Base-by-base conservation (phyloP, 2,797 vertebrate genomes). In the Fundulus diaphanus region DNA sequence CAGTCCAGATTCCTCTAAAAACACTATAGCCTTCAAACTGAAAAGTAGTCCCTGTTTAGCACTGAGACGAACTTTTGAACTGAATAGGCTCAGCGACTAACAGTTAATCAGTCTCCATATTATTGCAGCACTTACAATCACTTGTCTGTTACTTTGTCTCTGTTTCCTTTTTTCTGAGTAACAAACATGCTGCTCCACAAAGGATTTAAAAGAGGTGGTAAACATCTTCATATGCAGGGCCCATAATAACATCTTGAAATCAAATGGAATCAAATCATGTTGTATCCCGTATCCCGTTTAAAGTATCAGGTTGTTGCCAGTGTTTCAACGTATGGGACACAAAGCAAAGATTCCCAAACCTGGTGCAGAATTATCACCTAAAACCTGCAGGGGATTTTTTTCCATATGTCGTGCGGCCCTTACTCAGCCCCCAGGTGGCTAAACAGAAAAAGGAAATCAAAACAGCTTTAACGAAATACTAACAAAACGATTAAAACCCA, bases 381-480 rank as follows among this genome's bases (percentile, higher is more conserved):
- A n/a, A 18, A 61, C 76, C 54, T 71, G 63, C 74, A 70, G 46
- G 37, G 54, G 15, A 59, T 67, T 29, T 24, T 40, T 20, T 33
- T n/a, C n/a, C n/a, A 18, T 42, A 49, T 49, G 57, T 67, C 24
- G 72, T 66, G 57, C 27, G 18, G 33, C 24, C 63, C 13, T n/a
- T 59, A 54, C 54, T 31, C 18, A 61, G 20, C 3, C 29, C 56
- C 29, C 33, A 67, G 35, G 24, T 69, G 73, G 49, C 44, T 5
- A 33, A 35, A 18, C 40, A 18, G 37, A 67, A 44, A 18, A 27
- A 9, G 3, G 2, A 29, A 46, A 35, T 15, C 20, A 35, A 70
- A 51, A 13, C 20, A 9, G 56, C 57, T 78, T 80, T 54, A 80
- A n/a, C 18, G 3, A 44, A 44, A 48, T 29, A 44, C 54, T 76